Evolutionary conservation across 1,140 invertebrate genomes (phyloP).

Genomic region (Condylostylus longicornis): DNA sequence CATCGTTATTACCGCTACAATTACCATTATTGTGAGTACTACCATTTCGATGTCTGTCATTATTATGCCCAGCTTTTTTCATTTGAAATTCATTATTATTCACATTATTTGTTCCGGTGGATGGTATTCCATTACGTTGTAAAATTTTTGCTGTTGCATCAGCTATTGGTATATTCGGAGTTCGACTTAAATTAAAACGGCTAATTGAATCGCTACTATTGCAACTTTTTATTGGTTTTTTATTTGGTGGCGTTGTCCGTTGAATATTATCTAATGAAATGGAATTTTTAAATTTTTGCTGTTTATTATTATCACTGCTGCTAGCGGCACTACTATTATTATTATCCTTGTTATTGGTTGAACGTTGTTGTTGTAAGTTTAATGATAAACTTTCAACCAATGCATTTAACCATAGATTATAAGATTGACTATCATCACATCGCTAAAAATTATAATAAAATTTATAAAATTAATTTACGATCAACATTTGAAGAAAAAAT

Average conservation of each 20-base stretch:
- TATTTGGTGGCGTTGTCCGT: not conserved
- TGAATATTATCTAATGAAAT: slow-evolving; percentile 7
- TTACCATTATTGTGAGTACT: too few relatives aligned
- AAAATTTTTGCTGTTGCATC: slow-evolving; percentile 7
- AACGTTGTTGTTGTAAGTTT: not conserved
- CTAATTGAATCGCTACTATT: not conserved
- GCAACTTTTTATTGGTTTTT: not conserved
- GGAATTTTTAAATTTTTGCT: not conserved
- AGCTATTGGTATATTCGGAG: slow-evolving; percentile 5
- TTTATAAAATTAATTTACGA: too few relatives aligned
- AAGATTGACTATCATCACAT: slow-evolving; percentile 12
- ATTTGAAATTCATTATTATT: not conserved
- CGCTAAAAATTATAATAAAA: slow-evolving; percentile 6
- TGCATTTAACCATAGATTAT: slow-evolving; percentile 11
- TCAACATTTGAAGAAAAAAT: too few relatives aligned
- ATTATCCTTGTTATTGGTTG: not conserved
- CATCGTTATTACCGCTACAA: too few relatives aligned
- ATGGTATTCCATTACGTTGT: slow-evolving; percentile 4
- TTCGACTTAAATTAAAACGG: not conserved
- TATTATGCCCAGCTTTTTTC: too few relatives aligned
- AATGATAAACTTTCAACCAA: slow-evolving; percentile 10
- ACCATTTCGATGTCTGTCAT: too few relatives aligned
- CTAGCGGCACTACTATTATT: not conserved
- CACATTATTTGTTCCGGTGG: not conserved
- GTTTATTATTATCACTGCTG: too few relatives aligned